phyloP scores from a whole-genome alignment of 2,797 vertebrate genomes.

The Pseudochromis fuscus region DNA sequence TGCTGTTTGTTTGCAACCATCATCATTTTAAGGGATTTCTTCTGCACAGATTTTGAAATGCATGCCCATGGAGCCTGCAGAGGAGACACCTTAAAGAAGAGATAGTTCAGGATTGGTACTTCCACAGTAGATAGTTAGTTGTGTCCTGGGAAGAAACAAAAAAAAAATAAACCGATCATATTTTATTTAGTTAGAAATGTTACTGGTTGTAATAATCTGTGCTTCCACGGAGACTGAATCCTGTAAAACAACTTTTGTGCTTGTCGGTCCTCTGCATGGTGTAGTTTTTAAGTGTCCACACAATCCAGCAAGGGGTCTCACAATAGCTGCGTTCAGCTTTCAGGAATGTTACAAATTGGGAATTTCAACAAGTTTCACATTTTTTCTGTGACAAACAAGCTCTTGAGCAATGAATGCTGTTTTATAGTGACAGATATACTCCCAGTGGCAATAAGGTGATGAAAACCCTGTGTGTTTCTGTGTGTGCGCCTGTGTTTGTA shows the following conservation, averaged over 20 bases:
- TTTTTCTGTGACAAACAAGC: constrained; percentile 42
- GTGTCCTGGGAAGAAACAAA: neutral
- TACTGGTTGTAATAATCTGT: constrained; percentile 10
- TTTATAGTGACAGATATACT: constrained; percentile 50
- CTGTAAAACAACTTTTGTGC: constrained; percentile 13
- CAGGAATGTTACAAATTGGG: constrained; percentile 58
- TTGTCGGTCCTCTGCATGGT: neutral
- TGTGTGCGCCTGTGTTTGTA: constrained; percentile 30
- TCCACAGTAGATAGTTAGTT: constrained; percentile 1
- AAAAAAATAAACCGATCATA: neutral
- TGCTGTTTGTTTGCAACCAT: constrained; percentile 3
- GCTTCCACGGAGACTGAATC: neutral
- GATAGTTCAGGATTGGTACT: constrained; percentile 2
- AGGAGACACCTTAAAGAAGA: constrained; percentile 4
- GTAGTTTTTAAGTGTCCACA: constrained; percentile 9
- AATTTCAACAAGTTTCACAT: constrained; percentile 41
- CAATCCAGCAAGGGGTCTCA: constrained; percentile 6
- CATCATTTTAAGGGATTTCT: neutral
- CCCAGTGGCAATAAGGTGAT: constrained; percentile 24
- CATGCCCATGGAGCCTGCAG: neutral
- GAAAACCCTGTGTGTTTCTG: constrained; percentile 28
- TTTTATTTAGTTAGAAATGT: constrained; percentile 5
- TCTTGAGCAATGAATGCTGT: constrained; percentile 40
- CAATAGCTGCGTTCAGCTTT: constrained; percentile 39
- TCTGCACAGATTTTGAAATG: constrained; percentile 19